Conservation (phyloP, 2,888 invertebrate genomes). For the Psococerastis gibbosa region DNA sequence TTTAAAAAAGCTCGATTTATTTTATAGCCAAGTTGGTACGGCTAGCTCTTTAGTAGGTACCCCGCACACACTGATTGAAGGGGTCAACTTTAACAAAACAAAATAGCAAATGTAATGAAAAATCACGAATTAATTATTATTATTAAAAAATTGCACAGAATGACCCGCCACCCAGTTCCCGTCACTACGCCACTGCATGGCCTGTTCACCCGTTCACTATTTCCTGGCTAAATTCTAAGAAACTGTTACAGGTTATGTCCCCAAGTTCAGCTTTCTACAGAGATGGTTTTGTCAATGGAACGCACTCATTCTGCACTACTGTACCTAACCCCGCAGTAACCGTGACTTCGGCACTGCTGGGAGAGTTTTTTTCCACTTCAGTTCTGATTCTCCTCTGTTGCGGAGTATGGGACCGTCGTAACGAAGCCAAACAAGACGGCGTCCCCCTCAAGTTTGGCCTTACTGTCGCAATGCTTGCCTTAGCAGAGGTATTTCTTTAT, state of each 20-base stretch:
- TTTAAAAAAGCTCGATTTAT: too few relatives aligned
- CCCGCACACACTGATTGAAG: too few relatives aligned
- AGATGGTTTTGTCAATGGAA: slow-evolving; percentile 5
- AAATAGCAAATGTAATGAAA: too few relatives aligned
- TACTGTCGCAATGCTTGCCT: slow-evolving; percentile 24
- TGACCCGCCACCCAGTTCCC: too few relatives aligned
- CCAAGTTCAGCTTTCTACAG: background rate
- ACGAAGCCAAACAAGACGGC: slow-evolving; percentile 24
- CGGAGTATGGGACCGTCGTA: slow-evolving; percentile 26
- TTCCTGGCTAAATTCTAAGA: background rate
- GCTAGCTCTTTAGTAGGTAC: too few relatives aligned
- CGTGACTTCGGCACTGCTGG: slow-evolving; percentile 23
- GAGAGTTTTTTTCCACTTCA: slow-evolving; percentile 25
- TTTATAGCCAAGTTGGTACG: too few relatives aligned
- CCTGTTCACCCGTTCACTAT: too few relatives aligned
- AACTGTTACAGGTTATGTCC: slow-evolving; percentile 3
- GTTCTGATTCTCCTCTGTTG: slow-evolving; percentile 26
- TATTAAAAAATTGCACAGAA: too few relatives aligned
- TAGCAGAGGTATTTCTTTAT: slow-evolving; percentile 20
- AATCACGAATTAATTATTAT: too few relatives aligned
- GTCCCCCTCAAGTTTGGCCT: slow-evolving; percentile 27
- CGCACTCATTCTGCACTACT: slow-evolving; percentile 6
- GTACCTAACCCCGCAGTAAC: slow-evolving; percentile 20
- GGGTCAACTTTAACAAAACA: too few relatives aligned
- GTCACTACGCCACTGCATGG: too few relatives aligned